Evolutionary conservation across 2,113 vertebrate genomes (phyloP).

Genomic region (rabbit (Oryctolagus cuniculus)): DNA sequence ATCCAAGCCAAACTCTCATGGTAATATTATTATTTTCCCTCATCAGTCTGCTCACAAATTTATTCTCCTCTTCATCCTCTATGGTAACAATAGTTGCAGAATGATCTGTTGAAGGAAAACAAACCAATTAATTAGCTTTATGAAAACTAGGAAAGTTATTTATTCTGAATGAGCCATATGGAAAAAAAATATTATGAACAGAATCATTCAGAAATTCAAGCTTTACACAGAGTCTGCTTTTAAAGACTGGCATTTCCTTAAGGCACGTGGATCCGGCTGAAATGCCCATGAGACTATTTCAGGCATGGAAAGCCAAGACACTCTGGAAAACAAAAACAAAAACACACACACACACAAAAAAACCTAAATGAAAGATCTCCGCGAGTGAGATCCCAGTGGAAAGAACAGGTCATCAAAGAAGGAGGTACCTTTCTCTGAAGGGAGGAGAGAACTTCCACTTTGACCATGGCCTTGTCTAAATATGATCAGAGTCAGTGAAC

Average conservation of each 20-base stretch:
- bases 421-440: too few relatives aligned
- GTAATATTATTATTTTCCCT: slow-evolving; percentile 92
- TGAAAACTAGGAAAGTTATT: not conserved
- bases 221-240: not conserved
- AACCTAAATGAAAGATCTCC: too few relatives aligned
- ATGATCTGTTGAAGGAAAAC: slow-evolving; percentile 86
- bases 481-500: too few relatives aligned
- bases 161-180: slow-evolving; percentile 33
- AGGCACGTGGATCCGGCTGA: too few relatives aligned
- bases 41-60: slow-evolving; percentile 92
- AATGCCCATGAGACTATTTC: too few relatives aligned
- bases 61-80: slow-evolving; percentile 93
- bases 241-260: slow-evolving; percentile 17
- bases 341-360: too few relatives aligned
- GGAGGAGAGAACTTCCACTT: too few relatives aligned
- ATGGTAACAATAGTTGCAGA: slow-evolving; percentile 92
- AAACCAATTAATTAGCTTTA: slow-evolving; percentile 57
- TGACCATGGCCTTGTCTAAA: too few relatives aligned
- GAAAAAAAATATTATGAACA: slow-evolving; percentile 32
- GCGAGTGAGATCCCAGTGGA: too few relatives aligned
- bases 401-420: too few relatives aligned
- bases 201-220: slow-evolving; percentile 53
- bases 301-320: too few relatives aligned
- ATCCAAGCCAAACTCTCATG: slow-evolving; percentile 93
- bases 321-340: too few relatives aligned